Conservation (phyloP, 2,113 vertebrate species). For the Clarias gariepinus region DNA sequence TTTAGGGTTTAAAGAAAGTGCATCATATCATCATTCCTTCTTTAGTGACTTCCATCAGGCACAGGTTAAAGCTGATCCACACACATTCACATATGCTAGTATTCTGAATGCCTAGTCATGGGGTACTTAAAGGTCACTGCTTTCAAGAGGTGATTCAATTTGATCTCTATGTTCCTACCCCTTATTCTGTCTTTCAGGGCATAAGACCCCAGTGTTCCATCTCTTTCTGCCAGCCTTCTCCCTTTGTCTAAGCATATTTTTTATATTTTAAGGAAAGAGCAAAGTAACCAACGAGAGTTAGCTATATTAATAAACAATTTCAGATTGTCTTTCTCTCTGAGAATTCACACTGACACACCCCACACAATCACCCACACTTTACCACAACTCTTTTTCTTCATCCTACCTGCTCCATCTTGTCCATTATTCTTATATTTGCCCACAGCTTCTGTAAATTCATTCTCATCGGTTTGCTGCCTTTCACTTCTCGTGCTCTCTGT, state of each 20-base stretch:
- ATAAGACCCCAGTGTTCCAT: not conserved
- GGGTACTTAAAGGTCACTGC: conserved; percentile 71
- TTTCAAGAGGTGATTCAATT: conserved; percentile 69
- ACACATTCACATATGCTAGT: conserved; percentile 27
- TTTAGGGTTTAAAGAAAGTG: not conserved
- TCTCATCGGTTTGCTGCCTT: conserved; percentile 35
- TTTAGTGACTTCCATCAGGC: conserved; percentile 1
- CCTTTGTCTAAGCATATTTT: not conserved
- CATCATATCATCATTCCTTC: not conserved
- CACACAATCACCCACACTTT: not conserved
- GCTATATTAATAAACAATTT: not conserved
- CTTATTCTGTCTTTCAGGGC: conserved; percentile 21
- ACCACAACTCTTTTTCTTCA: not conserved
- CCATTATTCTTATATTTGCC: conserved; percentile 22
- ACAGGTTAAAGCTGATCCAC: not conserved
- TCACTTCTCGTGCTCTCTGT: conserved; percentile 7
- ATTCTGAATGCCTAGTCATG: conserved; percentile 58
- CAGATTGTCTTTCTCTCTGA: not conserved
- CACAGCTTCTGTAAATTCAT: not conserved
- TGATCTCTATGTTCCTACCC: conserved; percentile 57
- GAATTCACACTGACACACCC: not conserved
- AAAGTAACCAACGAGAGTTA: not conserved
- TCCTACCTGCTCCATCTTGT: not conserved
- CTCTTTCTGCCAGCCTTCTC: not conserved
- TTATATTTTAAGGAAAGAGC: not conserved